phyloP scores from a whole-genome alignment of 2,888 invertebrate genomes.

The Hetaerina titia region DNA sequence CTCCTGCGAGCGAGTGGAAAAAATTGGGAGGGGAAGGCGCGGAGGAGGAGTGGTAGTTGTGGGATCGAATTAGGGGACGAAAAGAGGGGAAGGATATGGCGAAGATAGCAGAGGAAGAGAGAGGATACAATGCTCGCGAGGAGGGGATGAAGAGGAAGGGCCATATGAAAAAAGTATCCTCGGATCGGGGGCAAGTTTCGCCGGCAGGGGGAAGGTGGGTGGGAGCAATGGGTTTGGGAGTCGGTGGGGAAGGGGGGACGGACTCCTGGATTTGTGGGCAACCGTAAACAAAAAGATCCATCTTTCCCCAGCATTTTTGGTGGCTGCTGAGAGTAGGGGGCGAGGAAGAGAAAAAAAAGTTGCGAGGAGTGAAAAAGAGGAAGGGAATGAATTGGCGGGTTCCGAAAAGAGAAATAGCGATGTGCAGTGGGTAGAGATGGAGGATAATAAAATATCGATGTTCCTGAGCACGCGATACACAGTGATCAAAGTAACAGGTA shows the following conservation, averaged over 20 bases:
- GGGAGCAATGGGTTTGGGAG: background rate
- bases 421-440: no score
- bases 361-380: background rate
- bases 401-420: conserved; percentile 9
- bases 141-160: no score
- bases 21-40: no score
- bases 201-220: background rate
- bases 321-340: background rate
- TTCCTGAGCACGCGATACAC: background rate
- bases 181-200: background rate
- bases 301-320: conserved; percentile 50
- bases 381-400: background rate
- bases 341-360: background rate
- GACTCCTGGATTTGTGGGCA: conserved; percentile 33
- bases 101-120: no score
- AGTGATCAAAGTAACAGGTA: no score
- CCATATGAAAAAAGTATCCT: background rate
- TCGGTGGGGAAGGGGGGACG: background rate
- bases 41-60: no score
- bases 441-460: background rate
- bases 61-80: no score
- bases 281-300: conserved; percentile 63
- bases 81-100: no score
- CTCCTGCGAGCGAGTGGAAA: no score
- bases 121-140: no score